Conservation (phyloP, 2,797 vertebrate species). For the Karalla daura region DNA sequence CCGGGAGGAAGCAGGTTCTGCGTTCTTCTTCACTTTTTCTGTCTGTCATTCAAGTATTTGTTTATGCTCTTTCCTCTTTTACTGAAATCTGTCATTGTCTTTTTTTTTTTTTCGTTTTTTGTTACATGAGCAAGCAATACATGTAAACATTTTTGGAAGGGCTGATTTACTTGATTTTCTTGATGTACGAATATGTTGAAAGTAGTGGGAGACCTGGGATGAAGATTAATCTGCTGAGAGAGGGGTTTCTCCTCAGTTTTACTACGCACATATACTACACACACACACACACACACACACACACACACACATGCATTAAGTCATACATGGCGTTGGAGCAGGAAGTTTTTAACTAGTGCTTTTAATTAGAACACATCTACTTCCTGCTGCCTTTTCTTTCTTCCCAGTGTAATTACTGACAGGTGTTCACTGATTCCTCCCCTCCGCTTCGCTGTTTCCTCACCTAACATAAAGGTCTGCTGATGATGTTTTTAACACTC, state of each 20-base stretch:
- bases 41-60: not conserved
- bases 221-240: conserved; percentile 1
- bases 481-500: too few species aligned
- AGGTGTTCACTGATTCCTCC: conserved; percentile 90
- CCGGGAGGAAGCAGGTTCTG: conserved; percentile 14
- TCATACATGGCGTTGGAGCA: conserved; percentile 89
- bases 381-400: conserved; percentile 94
- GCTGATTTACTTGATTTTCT: not conserved
- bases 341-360: conserved; percentile 99
- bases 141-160: not conserved
- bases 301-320: conserved; percentile 8
- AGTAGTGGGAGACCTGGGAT: conserved; percentile 57
- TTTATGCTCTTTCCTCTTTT: not conserved
- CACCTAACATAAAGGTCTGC: conserved; percentile 16
- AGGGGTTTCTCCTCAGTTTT: conserved; percentile 63
- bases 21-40: conserved; percentile 4
- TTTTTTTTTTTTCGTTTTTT: not conserved
- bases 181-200: conserved; percentile 9
- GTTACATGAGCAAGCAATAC: not conserved
- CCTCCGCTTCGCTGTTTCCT: conserved; percentile 38
- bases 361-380: conserved; percentile 99
- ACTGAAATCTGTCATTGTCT: not conserved
- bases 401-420: conserved; percentile 95
- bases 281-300: conserved; percentile 19
- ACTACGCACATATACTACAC: conserved; percentile 2